These are phyloP conservation scores for Dufourea novaeangliae DNA, from an alignment of 1,140 invertebrate species.

Conservation along the genomic window DNA sequence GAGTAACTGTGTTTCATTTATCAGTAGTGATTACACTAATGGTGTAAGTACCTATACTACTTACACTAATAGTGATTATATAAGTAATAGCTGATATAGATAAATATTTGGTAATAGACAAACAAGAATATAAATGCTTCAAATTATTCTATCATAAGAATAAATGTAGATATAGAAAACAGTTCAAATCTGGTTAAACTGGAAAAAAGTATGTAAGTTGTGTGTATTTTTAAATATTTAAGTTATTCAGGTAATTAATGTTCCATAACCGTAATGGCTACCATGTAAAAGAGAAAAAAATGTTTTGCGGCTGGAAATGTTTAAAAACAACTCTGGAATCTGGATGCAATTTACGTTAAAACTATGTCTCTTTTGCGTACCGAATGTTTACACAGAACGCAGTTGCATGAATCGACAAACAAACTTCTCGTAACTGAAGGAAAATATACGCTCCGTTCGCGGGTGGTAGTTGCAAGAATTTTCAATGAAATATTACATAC, in stretches of 20 bases:
- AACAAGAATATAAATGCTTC: no score
- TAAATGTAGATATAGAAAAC: no score
- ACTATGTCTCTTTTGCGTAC: not conserved
- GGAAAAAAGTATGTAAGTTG: no score
- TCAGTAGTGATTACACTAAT: no score
- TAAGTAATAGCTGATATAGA: no score
- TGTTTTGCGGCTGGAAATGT: not conserved
- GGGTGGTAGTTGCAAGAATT: constrained; percentile 21
- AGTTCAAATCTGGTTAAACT: no score
- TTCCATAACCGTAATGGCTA: not conserved
- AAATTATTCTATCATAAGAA: no score
- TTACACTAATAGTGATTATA: no score
- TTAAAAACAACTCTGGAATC: not conserved
- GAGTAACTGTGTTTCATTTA: no score
- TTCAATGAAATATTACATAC: constrained; percentile 34
- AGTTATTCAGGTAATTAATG: not conserved
- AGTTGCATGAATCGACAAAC: constrained; percentile 13
- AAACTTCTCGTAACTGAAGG: constrained; percentile 21
- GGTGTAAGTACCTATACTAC: no score
- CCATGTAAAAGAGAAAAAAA: not conserved
- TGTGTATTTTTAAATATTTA: not conserved
- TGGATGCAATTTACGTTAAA: constrained; percentile 7
- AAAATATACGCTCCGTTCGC: not conserved
- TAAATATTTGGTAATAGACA: no score
- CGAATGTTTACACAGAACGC: not conserved